These are phyloP conservation scores for Malachius bipustulatus DNA, from an alignment of 2,888 invertebrate species.

Conservation along the genomic window DNA sequence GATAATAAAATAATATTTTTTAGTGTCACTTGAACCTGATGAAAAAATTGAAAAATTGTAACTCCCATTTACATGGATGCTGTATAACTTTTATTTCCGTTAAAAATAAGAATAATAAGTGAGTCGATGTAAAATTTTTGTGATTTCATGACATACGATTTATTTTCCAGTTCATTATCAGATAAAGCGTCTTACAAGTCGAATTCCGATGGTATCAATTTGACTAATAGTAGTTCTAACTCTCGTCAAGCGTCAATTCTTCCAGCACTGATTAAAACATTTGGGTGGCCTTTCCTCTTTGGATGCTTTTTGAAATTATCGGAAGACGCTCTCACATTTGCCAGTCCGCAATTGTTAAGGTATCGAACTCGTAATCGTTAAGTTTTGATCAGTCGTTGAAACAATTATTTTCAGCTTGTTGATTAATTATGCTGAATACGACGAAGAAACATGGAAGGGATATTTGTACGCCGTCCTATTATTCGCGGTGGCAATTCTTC, in stretches of 20 bases:
- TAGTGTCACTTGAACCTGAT: no score
- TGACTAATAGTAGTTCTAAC: slow-evolving; percentile 52
- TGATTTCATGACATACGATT: no score
- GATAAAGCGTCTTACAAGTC: slow-evolving; percentile 58
- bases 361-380: no score
- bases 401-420: slow-evolving; percentile 48
- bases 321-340: slow-evolving; percentile 76
- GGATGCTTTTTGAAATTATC: slow-evolving; percentile 74
- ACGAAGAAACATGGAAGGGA: slow-evolving; percentile 71
- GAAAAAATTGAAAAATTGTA: no score
- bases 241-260: slow-evolving; percentile 71
- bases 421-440: slow-evolving; percentile 55
- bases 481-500: slow-evolving; percentile 60
- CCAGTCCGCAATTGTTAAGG: slow-evolving; percentile 80
- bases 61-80: no score
- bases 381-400: no score
- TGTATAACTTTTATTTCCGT: no score
- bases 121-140: no score
- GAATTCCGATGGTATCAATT: slow-evolving; percentile 59
- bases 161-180: no score
- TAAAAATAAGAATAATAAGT: no score
- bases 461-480: slow-evolving; percentile 68
- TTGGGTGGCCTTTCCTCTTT: slow-evolving; percentile 75
- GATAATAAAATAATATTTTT: no score
- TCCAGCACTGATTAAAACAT: slow-evolving; percentile 72